Conservation (phyloP, 2,888 invertebrate genomes). For the Cremastinae sp. region DNA sequence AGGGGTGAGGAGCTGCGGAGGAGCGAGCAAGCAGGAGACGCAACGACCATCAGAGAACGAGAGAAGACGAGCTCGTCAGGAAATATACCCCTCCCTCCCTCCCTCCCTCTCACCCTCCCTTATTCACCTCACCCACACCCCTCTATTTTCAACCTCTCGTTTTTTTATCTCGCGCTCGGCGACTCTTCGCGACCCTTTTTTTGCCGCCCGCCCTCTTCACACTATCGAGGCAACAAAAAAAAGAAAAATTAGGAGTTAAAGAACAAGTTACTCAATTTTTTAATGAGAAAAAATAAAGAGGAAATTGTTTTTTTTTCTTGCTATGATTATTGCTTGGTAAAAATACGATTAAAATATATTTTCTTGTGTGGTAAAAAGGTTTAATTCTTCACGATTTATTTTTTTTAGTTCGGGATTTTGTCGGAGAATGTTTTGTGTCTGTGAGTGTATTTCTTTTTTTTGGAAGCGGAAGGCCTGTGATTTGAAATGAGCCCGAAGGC, state of each 20-base stretch:
- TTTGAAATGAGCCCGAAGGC: slow-evolving; percentile 65
- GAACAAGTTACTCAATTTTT: not conserved
- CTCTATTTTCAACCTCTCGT: slow-evolving; percentile 30
- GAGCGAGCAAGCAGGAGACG: slow-evolving; percentile 5
- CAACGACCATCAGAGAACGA: slow-evolving; percentile 12
- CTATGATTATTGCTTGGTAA: too few relatives aligned
- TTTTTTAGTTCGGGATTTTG: too few relatives aligned
- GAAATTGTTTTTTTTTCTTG: slow-evolving; percentile 40
- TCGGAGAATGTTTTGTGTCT: too few relatives aligned
- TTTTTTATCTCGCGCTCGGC: slow-evolving; percentile 34
- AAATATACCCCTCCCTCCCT: slow-evolving; percentile 38
- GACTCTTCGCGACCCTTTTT: slow-evolving; percentile 47
- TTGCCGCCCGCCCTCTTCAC: slow-evolving; percentile 25
- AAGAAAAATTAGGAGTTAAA: too few relatives aligned
- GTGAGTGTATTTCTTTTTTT: slow-evolving; percentile 9
- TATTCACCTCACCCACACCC: slow-evolving; percentile 32
- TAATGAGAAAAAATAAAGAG: slow-evolving; percentile 37
- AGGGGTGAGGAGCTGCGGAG: slow-evolving; percentile 14
- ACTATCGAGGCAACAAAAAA: slow-evolving; percentile 3
- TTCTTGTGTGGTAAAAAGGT: not conserved
- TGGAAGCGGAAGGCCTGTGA: slow-evolving; percentile 62
- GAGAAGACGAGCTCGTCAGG: slow-evolving; percentile 51
- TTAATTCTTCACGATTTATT: not conserved
- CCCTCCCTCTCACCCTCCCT: slow-evolving; percentile 27
- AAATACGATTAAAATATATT: too few relatives aligned